These are phyloP conservation scores for Hyla sarda DNA, from an alignment of 2,113 vertebrate genomes.

Conservation along the genomic window DNA sequence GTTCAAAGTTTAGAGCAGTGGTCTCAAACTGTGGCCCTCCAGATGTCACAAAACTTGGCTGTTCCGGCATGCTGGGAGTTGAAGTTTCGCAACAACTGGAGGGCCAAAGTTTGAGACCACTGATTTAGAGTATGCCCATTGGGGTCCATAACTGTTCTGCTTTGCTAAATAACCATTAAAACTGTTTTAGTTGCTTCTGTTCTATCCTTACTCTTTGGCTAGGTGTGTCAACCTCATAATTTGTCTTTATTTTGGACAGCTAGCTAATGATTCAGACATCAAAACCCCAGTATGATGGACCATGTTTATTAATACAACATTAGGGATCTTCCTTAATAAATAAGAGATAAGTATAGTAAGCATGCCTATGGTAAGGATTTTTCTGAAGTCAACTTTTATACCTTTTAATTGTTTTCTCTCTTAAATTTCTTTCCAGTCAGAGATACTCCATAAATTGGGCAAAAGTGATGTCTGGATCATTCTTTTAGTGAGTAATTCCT, in stretches of 20 bases:
- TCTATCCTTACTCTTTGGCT: background rate
- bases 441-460: slow-evolving; percentile 43
- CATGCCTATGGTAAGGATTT: background rate
- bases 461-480: background rate
- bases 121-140: too few relatives aligned
- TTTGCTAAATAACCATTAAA: background rate
- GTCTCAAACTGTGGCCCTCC: too few relatives aligned
- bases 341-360: background rate
- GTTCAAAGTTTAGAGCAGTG: background rate
- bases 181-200: background rate
- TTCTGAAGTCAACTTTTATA: background rate
- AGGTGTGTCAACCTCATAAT: background rate
- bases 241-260: background rate
- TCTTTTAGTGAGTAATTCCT: slow-evolving; percentile 50
- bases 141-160: background rate
- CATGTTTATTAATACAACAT: background rate
- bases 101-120: too few relatives aligned
- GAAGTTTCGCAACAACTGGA: too few relatives aligned
- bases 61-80: too few relatives aligned
- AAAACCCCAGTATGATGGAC: background rate
- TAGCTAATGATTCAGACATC: background rate
- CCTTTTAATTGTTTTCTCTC: background rate
- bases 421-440: background rate
- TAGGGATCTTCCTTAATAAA: too few relatives aligned
- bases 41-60: too few relatives aligned